A percentile compares a stretch with the other conserved stretches of the same genome.
Evolutionary conservation across 2,113 vertebrate genomes (phyloP).

Genomic region (Phyllopteryx taeniolatus): DNA sequence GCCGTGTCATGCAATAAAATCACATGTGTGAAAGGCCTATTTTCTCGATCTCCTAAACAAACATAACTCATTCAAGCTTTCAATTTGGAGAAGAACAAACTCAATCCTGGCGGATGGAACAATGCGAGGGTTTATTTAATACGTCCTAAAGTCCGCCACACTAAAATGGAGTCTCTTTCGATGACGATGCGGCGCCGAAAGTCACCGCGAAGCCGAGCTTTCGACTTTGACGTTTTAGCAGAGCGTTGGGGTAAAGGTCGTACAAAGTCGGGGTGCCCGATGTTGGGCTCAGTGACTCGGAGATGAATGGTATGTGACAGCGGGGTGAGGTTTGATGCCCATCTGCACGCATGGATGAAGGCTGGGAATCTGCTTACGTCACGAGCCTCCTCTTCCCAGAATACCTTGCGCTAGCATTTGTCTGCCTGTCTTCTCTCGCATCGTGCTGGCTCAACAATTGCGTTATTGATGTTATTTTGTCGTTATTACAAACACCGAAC

Average conservation of each 20-base stretch:
- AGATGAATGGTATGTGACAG: constrained; percentile 42
- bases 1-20: background rate
- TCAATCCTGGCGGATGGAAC: background rate
- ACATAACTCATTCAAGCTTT: background rate
- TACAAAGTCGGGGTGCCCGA: constrained; percentile 16
- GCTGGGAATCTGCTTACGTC: constrained; percentile 67
- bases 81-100: background rate
- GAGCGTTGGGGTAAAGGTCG: constrained; percentile 7
- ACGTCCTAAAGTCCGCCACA: constrained; percentile 28
- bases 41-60: background rate
- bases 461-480: background rate
- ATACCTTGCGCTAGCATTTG: constrained; percentile 26
- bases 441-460: constrained; percentile 7
- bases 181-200: constrained; percentile 4
- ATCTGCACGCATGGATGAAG: constrained; percentile 63
- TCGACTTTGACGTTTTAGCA: constrained; percentile 11
- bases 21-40: background rate
- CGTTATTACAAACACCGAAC: background rate
- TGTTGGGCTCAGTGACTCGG: constrained; percentile 10
- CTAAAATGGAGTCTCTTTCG: constrained; percentile 58
- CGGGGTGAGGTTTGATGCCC: constrained; percentile 37
- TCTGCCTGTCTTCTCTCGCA: constrained; percentile 6
- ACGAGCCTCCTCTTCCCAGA: constrained; percentile 45
- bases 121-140: background rate
- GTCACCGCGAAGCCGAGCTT: background rate